Conservation (phyloP, 2,797 vertebrate genomes). For the Petrocephalus schoutedeni region DNA sequence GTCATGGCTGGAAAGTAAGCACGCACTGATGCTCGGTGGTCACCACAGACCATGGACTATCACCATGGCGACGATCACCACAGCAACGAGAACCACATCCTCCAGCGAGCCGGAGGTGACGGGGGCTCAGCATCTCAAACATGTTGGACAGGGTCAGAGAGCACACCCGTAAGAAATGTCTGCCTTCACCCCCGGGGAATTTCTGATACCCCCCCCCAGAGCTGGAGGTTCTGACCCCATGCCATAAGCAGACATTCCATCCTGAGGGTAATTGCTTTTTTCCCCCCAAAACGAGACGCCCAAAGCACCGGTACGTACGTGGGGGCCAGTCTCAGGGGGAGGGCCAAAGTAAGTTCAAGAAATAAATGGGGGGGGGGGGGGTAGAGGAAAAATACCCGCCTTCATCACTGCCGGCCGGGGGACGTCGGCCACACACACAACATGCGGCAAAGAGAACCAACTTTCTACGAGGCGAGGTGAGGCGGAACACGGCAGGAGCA, state of each 20-base stretch:
- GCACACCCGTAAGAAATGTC: background rate
- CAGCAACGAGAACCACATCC: background rate
- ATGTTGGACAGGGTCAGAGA: background rate
- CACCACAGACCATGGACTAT: background rate
- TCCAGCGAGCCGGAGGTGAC: background rate
- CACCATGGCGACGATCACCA: background rate
- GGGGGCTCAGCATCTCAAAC: background rate
- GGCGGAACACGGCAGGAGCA: background rate
- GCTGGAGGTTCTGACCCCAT: background rate
- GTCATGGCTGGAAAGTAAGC: background rate
- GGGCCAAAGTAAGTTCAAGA: background rate
- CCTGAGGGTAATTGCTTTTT: background rate
- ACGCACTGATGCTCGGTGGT: background rate
- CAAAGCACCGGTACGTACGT: background rate
- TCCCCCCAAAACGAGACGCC: background rate
- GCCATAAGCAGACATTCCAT: conserved; percentile 17
- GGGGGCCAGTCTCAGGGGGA: background rate
- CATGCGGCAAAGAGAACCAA: background rate
- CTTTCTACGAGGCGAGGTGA: background rate
- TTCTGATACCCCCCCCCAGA: background rate
- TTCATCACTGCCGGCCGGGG: background rate
- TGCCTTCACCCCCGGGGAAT: background rate
- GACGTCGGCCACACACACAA: background rate
- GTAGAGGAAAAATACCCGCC: background rate
- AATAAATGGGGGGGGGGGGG: background rate